These are phyloP conservation scores for Mugil cephalus DNA, from an alignment of 2,113 vertebrate genomes.

Conservation along the genomic window DNA sequence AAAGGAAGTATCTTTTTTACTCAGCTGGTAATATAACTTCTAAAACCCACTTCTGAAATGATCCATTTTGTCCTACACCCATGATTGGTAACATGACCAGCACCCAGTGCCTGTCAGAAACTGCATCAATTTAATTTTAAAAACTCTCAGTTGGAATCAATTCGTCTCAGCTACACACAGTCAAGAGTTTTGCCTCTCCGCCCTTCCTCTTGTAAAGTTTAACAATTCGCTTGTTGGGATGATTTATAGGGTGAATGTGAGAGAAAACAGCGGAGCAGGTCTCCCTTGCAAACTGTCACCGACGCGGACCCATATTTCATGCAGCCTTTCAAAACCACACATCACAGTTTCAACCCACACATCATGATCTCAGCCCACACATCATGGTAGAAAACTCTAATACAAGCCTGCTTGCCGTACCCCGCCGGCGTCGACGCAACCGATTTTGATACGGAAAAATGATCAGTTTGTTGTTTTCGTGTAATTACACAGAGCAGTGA, in stretches of 20 bases:
- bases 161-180: constrained; percentile 21
- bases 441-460: constrained; percentile 14
- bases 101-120: background rate
- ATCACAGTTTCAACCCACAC: constrained; percentile 55
- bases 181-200: constrained; percentile 40
- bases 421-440: background rate
- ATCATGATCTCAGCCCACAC: constrained; percentile 68
- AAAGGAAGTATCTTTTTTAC: no score
- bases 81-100: background rate
- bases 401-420: background rate
- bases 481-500: constrained; percentile 26
- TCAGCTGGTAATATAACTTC: no score
- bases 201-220: constrained; percentile 48
- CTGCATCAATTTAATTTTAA: constrained; percentile 19
- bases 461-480: constrained; percentile 24
- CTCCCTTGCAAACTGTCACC: constrained; percentile 43
- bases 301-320: constrained; percentile 57
- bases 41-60: no score
- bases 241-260: constrained; percentile 58
- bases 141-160: constrained; percentile 35
- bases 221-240: constrained; percentile 38
- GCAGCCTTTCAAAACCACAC: constrained; percentile 57
- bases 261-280: constrained; percentile 29
- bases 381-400: constrained; percentile 40
- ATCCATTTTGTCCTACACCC: background rate